Base-by-base conservation (phyloP, 1,140 invertebrate genomes). In the Neodiprion virginianus region DNA sequence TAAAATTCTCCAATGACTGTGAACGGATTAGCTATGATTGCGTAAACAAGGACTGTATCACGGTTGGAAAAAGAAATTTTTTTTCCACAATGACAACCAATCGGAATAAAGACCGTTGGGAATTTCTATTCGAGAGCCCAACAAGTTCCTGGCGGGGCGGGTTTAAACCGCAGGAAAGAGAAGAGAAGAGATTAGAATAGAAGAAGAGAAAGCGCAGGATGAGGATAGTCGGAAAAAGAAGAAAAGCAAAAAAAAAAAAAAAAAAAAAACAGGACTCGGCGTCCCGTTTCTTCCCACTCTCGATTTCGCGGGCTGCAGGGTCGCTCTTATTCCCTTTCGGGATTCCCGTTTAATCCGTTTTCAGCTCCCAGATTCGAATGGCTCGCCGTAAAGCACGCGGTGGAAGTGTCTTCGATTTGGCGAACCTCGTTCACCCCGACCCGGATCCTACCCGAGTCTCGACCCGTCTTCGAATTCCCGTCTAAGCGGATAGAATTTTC, bases 101-200 rank as follows among this genome's bases (percentile, higher is more conserved):
- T 5, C 28, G 2, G 28, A 40, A 40, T 40, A 40, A 40, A 2
- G 28, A 40, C 28, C 5, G 28, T 5, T 40, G 28, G 28, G 28
- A 40, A 40, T 40, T 40, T 40, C 28, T 40, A 40, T 40, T 40
- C 28, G 28, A 40, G 5, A 40, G 28, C 28, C 28, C 28, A 40
- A 1, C 28, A 40, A 40, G 28, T 40, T 40, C 28, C 28, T 40
- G 28, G 67, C 23, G n/a, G 67, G 67, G 67, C 21, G 40, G 61
- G 61, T 72, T 61, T 72, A 65, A 61, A 72, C 28, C 67, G 50
- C 72, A 65, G 40, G 66, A 40, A 61, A 48, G 72, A 8, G 72
- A 47, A 67, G 12, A 65, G 50, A 72, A 67, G 67, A 61, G 40
- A 67, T 40, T 67, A 47, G 14, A 8, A 28, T 23, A 11, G 11